These are phyloP conservation scores for Cromileptes altivelis DNA, from an alignment of 2,113 vertebrate genomes.

Conservation along the genomic window DNA sequence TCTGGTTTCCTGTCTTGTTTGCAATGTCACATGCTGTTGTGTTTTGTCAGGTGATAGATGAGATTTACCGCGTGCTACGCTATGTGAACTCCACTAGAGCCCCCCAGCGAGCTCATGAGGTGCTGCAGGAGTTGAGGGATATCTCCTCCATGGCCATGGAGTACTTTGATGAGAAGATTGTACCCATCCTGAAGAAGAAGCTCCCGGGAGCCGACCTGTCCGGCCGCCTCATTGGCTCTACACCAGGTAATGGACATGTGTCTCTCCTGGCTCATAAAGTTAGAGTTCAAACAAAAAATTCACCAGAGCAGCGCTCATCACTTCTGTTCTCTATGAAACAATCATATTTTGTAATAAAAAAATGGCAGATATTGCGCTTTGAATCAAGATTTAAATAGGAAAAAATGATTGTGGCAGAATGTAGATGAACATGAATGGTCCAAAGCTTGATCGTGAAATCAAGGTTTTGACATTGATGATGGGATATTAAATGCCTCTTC, in stretches of 20 bases:
- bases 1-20: neutral
- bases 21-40: neutral
- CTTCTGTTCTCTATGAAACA: neutral
- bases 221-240: constrained; percentile 95
- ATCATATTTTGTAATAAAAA: too few species aligned
- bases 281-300: neutral
- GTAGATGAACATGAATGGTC: too few species aligned
- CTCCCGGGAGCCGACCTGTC: constrained; percentile 97
- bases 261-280: neutral
- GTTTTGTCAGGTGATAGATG: constrained; percentile 94
- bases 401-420: too few species aligned
- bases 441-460: too few species aligned
- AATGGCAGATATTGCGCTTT: too few species aligned
- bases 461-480: too few species aligned
- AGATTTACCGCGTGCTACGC: constrained; percentile 97
- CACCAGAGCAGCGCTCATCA: neutral
- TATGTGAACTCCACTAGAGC: constrained; percentile 98
- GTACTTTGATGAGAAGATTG: constrained; percentile 99
- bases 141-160: constrained; percentile 99
- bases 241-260: constrained; percentile 89
- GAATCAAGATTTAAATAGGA: neutral
- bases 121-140: constrained; percentile 96
- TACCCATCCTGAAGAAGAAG: constrained; percentile 98
- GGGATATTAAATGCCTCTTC: too few species aligned
- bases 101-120: constrained; percentile 98